phyloP scores from a whole-genome alignment of 1,140 invertebrate genomes.

The Asbolus verrucosus region DNA sequence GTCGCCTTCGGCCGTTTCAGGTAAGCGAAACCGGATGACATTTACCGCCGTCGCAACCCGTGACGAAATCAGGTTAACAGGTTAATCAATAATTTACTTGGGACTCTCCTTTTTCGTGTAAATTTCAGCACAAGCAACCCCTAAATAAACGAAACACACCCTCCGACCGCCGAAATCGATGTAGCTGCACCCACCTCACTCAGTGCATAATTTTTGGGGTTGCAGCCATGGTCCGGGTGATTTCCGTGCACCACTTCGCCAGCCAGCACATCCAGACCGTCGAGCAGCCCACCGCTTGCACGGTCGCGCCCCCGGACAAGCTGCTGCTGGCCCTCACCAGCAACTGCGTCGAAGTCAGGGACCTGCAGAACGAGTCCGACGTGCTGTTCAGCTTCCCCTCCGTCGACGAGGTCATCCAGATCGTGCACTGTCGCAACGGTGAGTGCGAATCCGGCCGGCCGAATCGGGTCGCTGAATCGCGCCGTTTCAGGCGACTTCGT shows the following conservation, averaged over 20 bases:
- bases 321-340: conserved; percentile 70
- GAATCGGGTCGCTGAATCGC: too few species aligned
- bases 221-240: conserved; percentile 74
- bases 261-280: conserved; percentile 75
- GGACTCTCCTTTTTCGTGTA: conserved; percentile 20
- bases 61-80: conserved; percentile 20
- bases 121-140: conserved; percentile 16
- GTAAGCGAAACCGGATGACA: background rate
- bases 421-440: conserved; percentile 66
- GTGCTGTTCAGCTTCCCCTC: conserved; percentile 73
- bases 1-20: background rate
- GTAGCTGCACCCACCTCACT: background rate
- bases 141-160: conserved; percentile 1
- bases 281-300: conserved; percentile 74
- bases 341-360: conserved; percentile 74
- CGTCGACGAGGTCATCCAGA: conserved; percentile 72
- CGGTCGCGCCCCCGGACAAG: conserved; percentile 69
- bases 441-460: background rate
- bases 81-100: conserved; percentile 39
- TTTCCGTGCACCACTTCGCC: conserved; percentile 77
- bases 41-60: background rate
- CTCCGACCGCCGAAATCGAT: conserved; percentile 16
- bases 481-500: conserved; percentile 70
- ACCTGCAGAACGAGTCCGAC: conserved; percentile 66
- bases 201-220: too few species aligned